phyloP scores from a whole-genome alignment of 2,888 invertebrate species.

The Agrotis exclamationis region DNA sequence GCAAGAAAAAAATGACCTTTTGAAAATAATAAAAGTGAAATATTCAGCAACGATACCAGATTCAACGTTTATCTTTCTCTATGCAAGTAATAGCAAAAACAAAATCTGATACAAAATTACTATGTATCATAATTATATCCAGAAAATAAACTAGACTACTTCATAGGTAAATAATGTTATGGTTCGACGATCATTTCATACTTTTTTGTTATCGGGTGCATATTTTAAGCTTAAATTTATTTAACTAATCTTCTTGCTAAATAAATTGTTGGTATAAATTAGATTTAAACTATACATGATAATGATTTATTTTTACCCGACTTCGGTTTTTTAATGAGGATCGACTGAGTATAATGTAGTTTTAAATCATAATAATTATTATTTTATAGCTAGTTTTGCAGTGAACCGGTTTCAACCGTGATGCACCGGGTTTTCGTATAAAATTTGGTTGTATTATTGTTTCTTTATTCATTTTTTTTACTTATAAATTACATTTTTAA shows the following conservation, averaged over 20 bases:
- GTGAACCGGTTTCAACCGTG: slow-evolving; percentile 13
- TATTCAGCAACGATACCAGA: neutral
- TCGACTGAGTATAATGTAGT: no score
- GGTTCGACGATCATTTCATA: slow-evolving; percentile 26
- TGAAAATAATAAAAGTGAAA: neutral
- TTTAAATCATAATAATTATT: neutral
- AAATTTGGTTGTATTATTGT: slow-evolving; percentile 9
- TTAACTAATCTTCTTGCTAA: slow-evolving; percentile 36
- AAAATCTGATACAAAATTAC: slow-evolving; percentile 19
- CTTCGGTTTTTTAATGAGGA: neutral
- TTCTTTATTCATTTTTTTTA: no score
- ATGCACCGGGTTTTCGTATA: slow-evolving; percentile 2
- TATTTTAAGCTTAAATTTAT: slow-evolving; percentile 31
- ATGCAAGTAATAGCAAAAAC: slow-evolving; percentile 24
- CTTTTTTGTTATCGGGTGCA: slow-evolving; percentile 33
- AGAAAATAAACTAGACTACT: slow-evolving; percentile 23
- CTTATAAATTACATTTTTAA: no score
- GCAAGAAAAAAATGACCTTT: no score
- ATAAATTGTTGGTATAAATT: slow-evolving; percentile 53
- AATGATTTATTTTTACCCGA: slow-evolving; percentile 8
- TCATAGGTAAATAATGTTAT: slow-evolving; percentile 42
- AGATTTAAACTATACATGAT: slow-evolving; percentile 18
- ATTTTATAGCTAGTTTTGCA: slow-evolving; percentile 18
- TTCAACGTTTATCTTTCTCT: neutral
- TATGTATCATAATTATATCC: slow-evolving; percentile 14